Base-by-base conservation (phyloP, 2,888 invertebrate genomes). In the Dichetophora obliterata region DNA sequence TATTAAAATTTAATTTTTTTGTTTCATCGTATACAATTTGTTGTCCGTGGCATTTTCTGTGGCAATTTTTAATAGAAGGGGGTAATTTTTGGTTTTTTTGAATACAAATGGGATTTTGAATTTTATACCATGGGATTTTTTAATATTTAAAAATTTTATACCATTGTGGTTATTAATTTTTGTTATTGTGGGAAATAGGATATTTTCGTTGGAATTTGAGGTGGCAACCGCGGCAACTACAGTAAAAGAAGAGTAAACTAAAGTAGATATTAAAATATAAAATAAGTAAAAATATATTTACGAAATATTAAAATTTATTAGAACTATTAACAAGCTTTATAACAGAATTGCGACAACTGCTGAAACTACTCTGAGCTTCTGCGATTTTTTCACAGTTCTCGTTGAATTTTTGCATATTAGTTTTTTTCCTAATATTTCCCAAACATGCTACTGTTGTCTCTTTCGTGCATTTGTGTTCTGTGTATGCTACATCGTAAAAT, bases 361-460 rank as follows among this genome's bases (percentile, higher is more conserved):
- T 16, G 6, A 34, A 31, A 3, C 19, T 34, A 63, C 6, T 16
- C 43, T 27, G 43, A 11, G 5, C 22, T 37, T 48, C 22, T 19
- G 63, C 63, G 24, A 63, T 54, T 52, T 70, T 54, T 70, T 31
- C 22, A 24, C n/a, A n/a, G 24, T 34, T 22, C 57, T 34, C 31
- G 19, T 54, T 70, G 3, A 43, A 43, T 43, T 43, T 43, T 11
- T 43, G 43, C 43, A 43, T 43, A 11, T 54, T 54, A 22, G 48
- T 70, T 50, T 59, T 73, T 61, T 61, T 61, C 5, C n/a, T 50
- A 27, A n/a, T 31, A 19, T 52, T 57, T 57, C 14, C 63, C 5
- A 31, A 27, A 24, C 24, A 69, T 22, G 69, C 68, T 59, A 34
- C 27, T 16, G 66, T 69, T 50, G 31, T 77, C 79, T 68, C 75